These are phyloP conservation scores for Hafferia zeledoni DNA, from an alignment of 2,797 vertebrate species.

Conservation along the genomic window DNA sequence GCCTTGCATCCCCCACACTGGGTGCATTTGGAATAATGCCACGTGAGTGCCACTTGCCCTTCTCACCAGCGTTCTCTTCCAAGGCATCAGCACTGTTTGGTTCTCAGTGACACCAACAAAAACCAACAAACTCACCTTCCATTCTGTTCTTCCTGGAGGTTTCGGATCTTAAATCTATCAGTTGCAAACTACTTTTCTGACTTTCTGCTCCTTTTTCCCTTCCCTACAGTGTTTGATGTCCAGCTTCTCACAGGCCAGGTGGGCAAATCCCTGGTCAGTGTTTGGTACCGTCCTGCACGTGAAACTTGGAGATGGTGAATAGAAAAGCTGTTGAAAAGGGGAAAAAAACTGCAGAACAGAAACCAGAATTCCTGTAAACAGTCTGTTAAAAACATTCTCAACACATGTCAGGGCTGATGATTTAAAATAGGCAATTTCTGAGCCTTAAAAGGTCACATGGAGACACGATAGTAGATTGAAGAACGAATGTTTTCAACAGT, in stretches of 20 bases:
- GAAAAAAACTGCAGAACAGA: conserved; percentile 52
- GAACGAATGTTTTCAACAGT: conserved; percentile 21
- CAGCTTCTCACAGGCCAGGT: background rate
- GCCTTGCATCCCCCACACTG: fast-evolving
- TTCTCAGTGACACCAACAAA: background rate
- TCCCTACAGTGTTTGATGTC: background rate
- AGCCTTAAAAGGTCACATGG: conserved; percentile 5
- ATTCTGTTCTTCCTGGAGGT: background rate
- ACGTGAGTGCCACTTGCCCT: background rate
- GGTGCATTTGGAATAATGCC: background rate
- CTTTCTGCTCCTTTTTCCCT: background rate
- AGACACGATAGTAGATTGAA: background rate
- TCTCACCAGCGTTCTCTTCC: background rate
- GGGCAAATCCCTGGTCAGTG: background rate
- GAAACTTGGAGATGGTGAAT: background rate
- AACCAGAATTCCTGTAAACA: conserved; percentile 68
- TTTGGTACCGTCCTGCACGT: background rate
- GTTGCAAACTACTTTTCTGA: background rate
- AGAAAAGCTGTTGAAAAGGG: conserved; percentile 27
- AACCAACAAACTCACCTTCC: background rate
- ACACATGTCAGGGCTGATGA: background rate
- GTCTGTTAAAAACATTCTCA: conserved; percentile 58
- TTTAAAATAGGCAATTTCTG: conserved; percentile 49
- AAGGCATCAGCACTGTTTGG: background rate
- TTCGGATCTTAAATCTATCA: background rate